phyloP scores from a whole-genome alignment of 2,113 vertebrate species.

The Tachysurus vachellii region DNA sequence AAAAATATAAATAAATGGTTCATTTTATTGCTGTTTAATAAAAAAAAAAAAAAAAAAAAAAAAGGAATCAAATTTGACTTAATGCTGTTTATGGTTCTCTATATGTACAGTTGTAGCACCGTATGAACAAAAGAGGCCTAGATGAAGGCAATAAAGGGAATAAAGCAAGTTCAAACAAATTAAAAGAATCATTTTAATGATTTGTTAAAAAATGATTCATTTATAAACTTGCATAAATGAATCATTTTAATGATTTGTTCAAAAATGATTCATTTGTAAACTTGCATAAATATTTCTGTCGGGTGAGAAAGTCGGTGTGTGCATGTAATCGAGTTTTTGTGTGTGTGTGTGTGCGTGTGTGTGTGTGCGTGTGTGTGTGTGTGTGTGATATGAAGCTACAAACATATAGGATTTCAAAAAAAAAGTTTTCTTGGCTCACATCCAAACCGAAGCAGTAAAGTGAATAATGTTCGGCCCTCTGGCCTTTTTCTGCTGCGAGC shows the following conservation, averaged over 20 bases:
- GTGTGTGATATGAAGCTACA: conserved; percentile 26
- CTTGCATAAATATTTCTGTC: background rate
- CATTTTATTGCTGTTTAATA: background rate
- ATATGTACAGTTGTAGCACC: background rate
- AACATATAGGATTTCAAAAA: conserved; percentile 76
- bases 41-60: too few species aligned
- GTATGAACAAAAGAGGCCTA: background rate
- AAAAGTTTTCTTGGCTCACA: conserved; percentile 67
- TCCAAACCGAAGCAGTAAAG: conserved; percentile 78
- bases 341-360: background rate
- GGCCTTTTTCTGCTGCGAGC: conserved; percentile 69
- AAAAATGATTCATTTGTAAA: background rate
- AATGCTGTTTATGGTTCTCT: background rate
- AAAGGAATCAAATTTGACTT: background rate
- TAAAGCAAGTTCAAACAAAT: background rate
- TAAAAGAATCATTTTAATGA: background rate
- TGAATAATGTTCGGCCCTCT: conserved; percentile 76
- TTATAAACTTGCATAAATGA: background rate
- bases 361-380: background rate
- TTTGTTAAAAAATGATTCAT: background rate
- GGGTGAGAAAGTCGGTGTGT: background rate
- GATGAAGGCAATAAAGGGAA: background rate
- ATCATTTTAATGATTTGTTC: background rate
- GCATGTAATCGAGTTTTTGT: conserved; percentile 1
- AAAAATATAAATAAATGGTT: background rate